Evolutionary conservation across 1,140 invertebrate genomes (phyloP).

Genomic region (Lithobius niger): DNA sequence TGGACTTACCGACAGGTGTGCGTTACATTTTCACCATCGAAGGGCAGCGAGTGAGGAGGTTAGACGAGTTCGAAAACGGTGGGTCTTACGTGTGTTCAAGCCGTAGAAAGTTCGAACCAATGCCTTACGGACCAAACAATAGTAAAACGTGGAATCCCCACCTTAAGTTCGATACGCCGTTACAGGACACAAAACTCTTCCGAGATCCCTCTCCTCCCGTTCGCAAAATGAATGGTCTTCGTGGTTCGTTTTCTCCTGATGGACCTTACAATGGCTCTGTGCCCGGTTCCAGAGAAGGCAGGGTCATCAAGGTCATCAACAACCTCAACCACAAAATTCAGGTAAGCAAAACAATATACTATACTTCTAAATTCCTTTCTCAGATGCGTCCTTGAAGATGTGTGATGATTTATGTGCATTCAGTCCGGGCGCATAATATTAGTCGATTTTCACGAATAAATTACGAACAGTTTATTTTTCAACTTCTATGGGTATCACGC

Average conservation of each 20-base stretch:
- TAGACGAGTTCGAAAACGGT: constrained; percentile 78
- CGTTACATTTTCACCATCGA: constrained; percentile 78
- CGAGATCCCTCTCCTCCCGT: constrained; percentile 17
- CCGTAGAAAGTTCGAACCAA: constrained; percentile 82
- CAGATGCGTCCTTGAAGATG: too few relatives aligned
- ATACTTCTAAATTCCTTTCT: too few relatives aligned
- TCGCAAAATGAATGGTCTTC: constrained; percentile 48
- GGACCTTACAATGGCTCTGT: constrained; percentile 5
- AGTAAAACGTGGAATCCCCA: constrained; percentile 6
- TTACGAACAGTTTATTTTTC: too few relatives aligned
- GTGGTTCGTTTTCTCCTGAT: constrained; percentile 8
- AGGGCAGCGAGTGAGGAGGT: constrained; percentile 60
- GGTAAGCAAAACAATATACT: too few relatives aligned
- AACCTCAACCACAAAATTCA: constrained; percentile 80
- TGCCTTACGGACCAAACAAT: constrained; percentile 15
- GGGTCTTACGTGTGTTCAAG: constrained; percentile 83
- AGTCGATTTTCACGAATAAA: too few relatives aligned
- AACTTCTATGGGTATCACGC: too few relatives aligned
- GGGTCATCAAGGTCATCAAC: constrained; percentile 81
- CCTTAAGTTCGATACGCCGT: constrained; percentile 1
- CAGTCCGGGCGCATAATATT: too few relatives aligned
- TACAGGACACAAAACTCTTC: constrained; percentile 19
- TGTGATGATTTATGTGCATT: too few relatives aligned
- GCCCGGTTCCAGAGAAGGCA: constrained; percentile 39
- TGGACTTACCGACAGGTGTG: constrained; percentile 28